Conservation (phyloP, 2,797 vertebrate genomes). For the Anomalospiza imberbis region DNA sequence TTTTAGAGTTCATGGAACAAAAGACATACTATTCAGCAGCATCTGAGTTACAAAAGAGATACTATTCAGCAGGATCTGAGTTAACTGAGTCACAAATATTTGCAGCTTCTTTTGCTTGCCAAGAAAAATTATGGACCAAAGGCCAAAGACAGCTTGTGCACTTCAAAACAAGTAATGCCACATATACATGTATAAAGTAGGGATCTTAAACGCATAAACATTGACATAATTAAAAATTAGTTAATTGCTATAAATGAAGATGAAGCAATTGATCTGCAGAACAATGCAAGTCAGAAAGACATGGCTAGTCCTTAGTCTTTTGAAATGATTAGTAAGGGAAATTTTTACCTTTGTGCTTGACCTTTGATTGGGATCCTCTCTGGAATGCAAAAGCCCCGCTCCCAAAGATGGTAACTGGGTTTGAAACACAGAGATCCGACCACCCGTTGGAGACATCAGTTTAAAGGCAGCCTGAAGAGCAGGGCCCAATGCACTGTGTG, state of each 20-base stretch:
- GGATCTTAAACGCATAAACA: neutral
- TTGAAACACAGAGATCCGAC: constrained; percentile 93
- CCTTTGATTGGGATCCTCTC: constrained; percentile 96
- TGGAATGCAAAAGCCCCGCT: constrained; percentile 86
- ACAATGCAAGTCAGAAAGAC: neutral
- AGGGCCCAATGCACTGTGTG: constrained; percentile 92
- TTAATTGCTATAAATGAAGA: neutral
- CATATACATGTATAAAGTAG: neutral
- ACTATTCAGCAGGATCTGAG: neutral
- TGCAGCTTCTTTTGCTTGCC: neutral
- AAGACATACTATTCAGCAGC: neutral
- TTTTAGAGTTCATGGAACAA: neutral
- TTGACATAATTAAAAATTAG: neutral
- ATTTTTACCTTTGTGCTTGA: constrained; percentile 90
- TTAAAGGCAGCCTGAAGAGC: constrained; percentile 95
- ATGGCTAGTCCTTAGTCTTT: neutral
- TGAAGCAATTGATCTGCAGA: neutral
- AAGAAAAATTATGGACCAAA: neutral
- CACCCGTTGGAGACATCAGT: constrained; percentile 94
- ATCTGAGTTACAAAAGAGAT: neutral
- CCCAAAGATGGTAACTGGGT: constrained; percentile 93
- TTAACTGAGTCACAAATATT: neutral
- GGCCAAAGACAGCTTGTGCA: neutral
- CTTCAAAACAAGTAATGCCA: neutral
- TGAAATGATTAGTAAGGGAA: neutral